These are phyloP conservation scores for Spialia ferax DNA, from an alignment of 2,888 invertebrate genomes.

Conservation along the genomic window DNA sequence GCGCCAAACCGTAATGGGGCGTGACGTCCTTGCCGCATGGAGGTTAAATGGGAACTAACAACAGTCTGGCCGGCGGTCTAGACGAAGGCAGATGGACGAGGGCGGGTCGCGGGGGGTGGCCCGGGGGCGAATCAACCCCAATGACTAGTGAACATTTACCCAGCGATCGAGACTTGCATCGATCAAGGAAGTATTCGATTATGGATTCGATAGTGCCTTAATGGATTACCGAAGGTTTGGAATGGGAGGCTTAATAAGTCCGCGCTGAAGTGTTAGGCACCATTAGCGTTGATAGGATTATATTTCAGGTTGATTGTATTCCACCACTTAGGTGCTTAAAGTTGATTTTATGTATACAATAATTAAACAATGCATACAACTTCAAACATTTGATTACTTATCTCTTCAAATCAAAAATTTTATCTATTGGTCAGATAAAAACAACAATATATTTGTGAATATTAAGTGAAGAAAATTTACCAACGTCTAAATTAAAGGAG, in stretches of 20 bases:
- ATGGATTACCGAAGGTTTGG: slow-evolving; percentile 32
- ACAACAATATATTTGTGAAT: too few species aligned
- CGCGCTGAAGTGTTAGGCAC: slow-evolving; percentile 3
- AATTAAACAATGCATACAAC: too few species aligned
- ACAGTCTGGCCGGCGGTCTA: slow-evolving; percentile 68
- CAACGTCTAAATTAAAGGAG: too few species aligned
- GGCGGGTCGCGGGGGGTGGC: slow-evolving; percentile 47
- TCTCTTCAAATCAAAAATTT: too few species aligned
- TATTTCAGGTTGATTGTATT: slow-evolving; percentile 3
- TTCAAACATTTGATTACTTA: too few species aligned
- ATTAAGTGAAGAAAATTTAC: too few species aligned
- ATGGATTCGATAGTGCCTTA: slow-evolving; percentile 36
- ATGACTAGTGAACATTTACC: slow-evolving; percentile 59
- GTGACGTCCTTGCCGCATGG: slow-evolving; percentile 59
- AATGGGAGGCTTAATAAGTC: slow-evolving; percentile 7
- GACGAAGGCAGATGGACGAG: slow-evolving; percentile 64
- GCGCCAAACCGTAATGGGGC: slow-evolving; percentile 57
- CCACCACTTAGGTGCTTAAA: background rate
- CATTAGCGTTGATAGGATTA: slow-evolving; percentile 8
- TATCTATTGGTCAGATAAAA: too few species aligned
- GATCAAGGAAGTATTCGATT: slow-evolving; percentile 55
- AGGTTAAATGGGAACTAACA: slow-evolving; percentile 63
- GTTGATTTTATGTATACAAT: too few species aligned
- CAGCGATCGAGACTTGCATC: slow-evolving; percentile 67
- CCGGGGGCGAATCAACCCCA: slow-evolving; percentile 66